Conservation (phyloP, 2,113 vertebrate genomes). For the Plectropomus leopardus region DNA sequence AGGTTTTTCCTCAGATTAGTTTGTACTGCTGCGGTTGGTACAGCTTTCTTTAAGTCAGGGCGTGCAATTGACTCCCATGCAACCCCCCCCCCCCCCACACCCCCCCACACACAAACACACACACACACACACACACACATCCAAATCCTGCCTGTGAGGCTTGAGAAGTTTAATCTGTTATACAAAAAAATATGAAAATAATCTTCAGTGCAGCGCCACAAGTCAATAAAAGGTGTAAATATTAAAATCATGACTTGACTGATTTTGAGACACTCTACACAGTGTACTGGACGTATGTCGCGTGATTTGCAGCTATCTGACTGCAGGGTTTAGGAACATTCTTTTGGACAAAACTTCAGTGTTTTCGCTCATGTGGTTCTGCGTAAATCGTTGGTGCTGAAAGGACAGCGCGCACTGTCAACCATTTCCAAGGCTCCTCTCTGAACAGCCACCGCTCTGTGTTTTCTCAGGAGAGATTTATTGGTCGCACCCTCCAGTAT, state of each 20-base stretch:
- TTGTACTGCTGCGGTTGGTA: conserved; percentile 40
- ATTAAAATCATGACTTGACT: not conserved
- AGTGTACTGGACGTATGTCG: not conserved
- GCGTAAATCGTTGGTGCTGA: conserved; percentile 73
- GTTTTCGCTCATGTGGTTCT: not conserved
- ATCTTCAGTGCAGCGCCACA: not conserved
- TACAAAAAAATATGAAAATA: not conserved
- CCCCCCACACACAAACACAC: too few relatives aligned
- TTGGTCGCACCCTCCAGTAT: not conserved
- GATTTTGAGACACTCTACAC: not conserved
- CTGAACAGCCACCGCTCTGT: not conserved
- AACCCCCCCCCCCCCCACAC: too few relatives aligned
- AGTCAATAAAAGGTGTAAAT: not conserved
- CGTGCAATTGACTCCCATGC: conserved; percentile 54
- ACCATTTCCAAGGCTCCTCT: not conserved
- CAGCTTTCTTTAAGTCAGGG: conserved; percentile 69
- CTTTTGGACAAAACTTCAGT: not conserved
- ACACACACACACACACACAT: too few relatives aligned
- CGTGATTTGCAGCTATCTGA: not conserved
- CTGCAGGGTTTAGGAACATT: not conserved
- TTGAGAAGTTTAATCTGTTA: conserved; percentile 2
- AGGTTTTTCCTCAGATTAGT: conserved; percentile 48
- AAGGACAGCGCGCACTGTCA: conserved; percentile 73
- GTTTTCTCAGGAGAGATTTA: not conserved
- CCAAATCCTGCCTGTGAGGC: conserved; percentile 19